Conservation (phyloP, 2,888 invertebrate species). For the Metallyticus violacea region DNA sequence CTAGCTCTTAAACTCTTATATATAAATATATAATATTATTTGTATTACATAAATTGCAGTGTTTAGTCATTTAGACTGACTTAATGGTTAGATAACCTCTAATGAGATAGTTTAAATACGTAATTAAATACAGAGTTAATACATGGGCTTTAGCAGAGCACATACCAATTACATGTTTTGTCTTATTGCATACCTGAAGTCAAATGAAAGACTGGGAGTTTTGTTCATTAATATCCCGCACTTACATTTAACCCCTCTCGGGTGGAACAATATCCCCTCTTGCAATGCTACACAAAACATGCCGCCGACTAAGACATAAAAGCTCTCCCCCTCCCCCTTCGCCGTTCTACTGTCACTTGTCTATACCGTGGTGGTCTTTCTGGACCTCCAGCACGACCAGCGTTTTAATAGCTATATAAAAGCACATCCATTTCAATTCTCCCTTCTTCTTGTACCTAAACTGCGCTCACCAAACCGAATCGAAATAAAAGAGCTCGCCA, state of each 20-base stretch:
- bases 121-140: not conserved
- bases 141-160: not conserved
- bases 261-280: not conserved
- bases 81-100: too few species aligned
- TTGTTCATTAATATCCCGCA: not conserved
- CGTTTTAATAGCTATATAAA: conserved; percentile 14
- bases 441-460: not conserved
- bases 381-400: not conserved
- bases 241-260: not conserved
- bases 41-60: too few species aligned
- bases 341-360: not conserved
- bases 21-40: too few species aligned
- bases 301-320: not conserved
- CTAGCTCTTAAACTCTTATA: too few species aligned
- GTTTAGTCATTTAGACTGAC: too few species aligned
- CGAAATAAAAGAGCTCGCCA: not conserved
- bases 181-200: not conserved
- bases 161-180: not conserved
- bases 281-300: not conserved
- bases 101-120: too few species aligned
- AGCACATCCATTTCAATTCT: conserved; percentile 17
- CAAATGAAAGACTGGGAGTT: not conserved
- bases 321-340: not conserved
- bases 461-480: conserved; percentile 6
- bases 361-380: not conserved